Percentiles rank a stretch among this genome's conserved stretches.
Evolutionary conservation across 1,140 invertebrate species (phyloP).

Genomic region (Formica exsecta): DNA sequence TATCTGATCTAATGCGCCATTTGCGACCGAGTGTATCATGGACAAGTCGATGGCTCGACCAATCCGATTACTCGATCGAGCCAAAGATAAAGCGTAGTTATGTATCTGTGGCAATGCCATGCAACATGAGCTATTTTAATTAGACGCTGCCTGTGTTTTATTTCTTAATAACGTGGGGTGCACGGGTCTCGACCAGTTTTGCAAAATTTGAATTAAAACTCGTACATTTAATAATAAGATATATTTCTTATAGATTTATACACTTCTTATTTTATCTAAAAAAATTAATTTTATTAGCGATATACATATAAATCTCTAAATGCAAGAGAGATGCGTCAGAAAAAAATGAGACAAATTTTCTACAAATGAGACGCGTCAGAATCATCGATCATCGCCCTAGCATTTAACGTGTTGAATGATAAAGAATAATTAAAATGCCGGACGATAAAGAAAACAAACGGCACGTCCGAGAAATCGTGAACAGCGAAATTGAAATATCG

Average conservation of each 20-base stretch:
- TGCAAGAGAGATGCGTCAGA: not conserved
- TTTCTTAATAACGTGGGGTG: not conserved
- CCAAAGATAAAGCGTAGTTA: conserved; percentile 35
- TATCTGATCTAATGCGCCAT: conserved; percentile 51
- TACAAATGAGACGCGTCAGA: not conserved
- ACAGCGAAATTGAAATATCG: conserved; percentile 68
- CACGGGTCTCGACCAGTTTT: not conserved
- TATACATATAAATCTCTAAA: not conserved
- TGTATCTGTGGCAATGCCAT: not conserved
- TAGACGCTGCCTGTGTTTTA: not conserved
- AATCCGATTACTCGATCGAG: conserved; percentile 5
- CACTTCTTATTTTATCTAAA: not conserved
- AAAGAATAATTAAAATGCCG: conserved; percentile 48
- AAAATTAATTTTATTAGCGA: not conserved
- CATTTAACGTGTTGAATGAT: not conserved
- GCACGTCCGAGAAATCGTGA: not conserved
- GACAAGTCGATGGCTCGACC: conserved; percentile 33
- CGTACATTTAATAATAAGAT: not conserved
- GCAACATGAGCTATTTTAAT: not conserved
- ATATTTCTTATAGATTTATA: not conserved
- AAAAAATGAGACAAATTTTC: too few relatives aligned
- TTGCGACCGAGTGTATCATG: conserved; percentile 35
- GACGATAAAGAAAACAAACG: conserved; percentile 1
- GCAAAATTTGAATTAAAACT: not conserved
- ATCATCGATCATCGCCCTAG: not conserved